Evolutionary conservation across 2,888 invertebrate genomes (phyloP).

Genomic region (Caenorhabditis afra): DNA sequence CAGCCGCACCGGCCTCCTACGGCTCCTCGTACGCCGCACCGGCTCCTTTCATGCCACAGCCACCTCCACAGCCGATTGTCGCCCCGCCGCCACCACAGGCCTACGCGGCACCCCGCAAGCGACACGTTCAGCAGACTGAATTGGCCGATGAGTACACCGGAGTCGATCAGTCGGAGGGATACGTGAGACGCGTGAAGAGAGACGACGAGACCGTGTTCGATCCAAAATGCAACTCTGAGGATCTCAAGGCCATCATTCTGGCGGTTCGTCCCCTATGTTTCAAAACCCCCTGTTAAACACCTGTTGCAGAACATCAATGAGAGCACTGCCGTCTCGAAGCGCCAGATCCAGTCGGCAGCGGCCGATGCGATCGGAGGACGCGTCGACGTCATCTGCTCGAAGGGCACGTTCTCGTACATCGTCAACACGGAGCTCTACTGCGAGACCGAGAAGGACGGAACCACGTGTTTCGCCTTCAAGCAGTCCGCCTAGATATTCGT

Average conservation of each 20-base stretch:
- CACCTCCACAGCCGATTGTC: conserved; percentile 41
- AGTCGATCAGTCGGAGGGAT: conserved; percentile 54
- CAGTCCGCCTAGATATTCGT: conserved; percentile 64
- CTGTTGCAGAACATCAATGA: conserved; percentile 75
- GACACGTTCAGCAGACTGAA: conserved; percentile 25
- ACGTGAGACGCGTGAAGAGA: conserved; percentile 58
- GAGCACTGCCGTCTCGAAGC: conserved; percentile 74
- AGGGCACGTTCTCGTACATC: conserved; percentile 77
- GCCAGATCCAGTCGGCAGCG: conserved; percentile 72
- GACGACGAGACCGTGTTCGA: conserved; percentile 69
- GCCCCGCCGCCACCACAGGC: conserved; percentile 54
- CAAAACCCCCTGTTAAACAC: not conserved
- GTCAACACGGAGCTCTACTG: conserved; percentile 74
- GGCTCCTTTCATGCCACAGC: conserved; percentile 21
- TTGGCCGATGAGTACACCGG: conserved; percentile 40
- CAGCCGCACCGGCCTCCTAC: conserved; percentile 26
- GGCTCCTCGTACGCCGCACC: conserved; percentile 39
- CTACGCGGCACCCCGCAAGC: conserved; percentile 52
- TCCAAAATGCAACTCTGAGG: conserved; percentile 74
- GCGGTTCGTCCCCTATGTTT: conserved; percentile 44
- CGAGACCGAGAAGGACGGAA: conserved; percentile 71
- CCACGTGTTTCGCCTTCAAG: conserved; percentile 78
- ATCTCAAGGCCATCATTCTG: conserved; percentile 66
- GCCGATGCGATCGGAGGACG: conserved; percentile 65
- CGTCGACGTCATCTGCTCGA: conserved; percentile 78